Percentiles rank a stretch among this genome's conserved stretches.
Conservation (phyloP, 2,797 vertebrate species). For the Danionella dracula region DNA sequence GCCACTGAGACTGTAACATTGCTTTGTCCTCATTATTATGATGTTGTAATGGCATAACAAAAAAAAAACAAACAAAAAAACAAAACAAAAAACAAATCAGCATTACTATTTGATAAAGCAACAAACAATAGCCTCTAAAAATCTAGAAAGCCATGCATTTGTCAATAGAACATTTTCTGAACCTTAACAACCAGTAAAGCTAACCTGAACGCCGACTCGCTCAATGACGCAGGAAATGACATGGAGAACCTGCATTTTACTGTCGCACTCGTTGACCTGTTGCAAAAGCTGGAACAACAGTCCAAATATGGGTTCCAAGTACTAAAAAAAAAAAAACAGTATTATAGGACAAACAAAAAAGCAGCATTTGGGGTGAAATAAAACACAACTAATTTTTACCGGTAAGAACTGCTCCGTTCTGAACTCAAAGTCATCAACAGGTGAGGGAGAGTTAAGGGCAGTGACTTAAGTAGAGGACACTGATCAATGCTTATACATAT, state of each 20-base stretch:
- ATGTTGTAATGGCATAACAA: too few species aligned
- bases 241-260: slow-evolving; percentile 96
- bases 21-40: too few species aligned
- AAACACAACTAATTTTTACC: slow-evolving; percentile 66
- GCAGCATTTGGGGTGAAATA: neutral
- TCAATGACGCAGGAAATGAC: slow-evolving; percentile 96
- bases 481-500: too few species aligned
- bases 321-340: slow-evolving; percentile 62
- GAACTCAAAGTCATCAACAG: slow-evolving; percentile 97
- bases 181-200: neutral
- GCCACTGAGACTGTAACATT: too few species aligned
- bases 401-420: slow-evolving; percentile 92
- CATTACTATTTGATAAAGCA: too few species aligned
- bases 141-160: too few species aligned
- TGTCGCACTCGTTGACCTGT: slow-evolving; percentile 94
- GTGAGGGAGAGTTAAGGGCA: slow-evolving; percentile 76
- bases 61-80: neutral
- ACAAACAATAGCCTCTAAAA: too few species aligned
- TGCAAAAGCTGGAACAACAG: slow-evolving; percentile 92
- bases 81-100: neutral
- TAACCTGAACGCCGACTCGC: slow-evolving; percentile 90
- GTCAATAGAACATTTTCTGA: neutral
- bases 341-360: neutral
- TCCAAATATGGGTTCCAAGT: slow-evolving; percentile 88
- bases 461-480: slow-evolving; percentile 34